Percentiles rank a stretch among this genome's conserved stretches.
Conservation (phyloP, 2,113 vertebrate genomes). For the Felis catus region F.catus_Fca126_mat1.0 CM031419.1:136592501-136593000, state of each 20-base stretch:
- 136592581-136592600: background rate
- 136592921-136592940: background rate
- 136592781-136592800: background rate
- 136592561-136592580: slow-evolving; percentile 53
- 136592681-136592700: background rate
- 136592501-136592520: slow-evolving; percentile 47
- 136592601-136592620: background rate
- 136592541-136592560: slow-evolving; percentile 22
- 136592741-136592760: background rate
- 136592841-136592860: background rate
- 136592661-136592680: background rate
- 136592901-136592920: background rate
- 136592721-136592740: background rate
- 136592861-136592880: background rate
- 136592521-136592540: slow-evolving; percentile 16
- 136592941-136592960: background rate
- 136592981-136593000: background rate
- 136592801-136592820: background rate
- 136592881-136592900: background rate
- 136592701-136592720: slow-evolving; percentile 20
- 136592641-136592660: background rate
- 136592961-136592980: accelerated
- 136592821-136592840: background rate
- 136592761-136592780: background rate
- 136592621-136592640: background rate